Base-by-base conservation (phyloP, 2,797 vertebrate species). In the Columba guinea region DNA sequence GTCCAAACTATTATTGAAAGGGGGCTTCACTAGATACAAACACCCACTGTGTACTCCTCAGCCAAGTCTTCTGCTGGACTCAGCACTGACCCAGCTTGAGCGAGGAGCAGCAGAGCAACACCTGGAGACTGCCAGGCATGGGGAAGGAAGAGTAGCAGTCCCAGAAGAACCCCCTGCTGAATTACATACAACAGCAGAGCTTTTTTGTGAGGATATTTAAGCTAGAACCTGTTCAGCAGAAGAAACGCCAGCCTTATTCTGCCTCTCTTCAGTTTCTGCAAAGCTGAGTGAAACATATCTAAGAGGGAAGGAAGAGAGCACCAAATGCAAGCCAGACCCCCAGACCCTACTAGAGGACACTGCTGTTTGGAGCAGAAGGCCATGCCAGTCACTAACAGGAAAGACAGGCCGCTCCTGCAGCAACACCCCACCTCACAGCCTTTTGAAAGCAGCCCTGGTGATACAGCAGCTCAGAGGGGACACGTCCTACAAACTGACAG, bases 401-500 rank as follows among this genome's bases (percentile, higher is more conserved):
- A 81, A 73, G 63, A 28, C 71, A 21, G 14, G 28, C 28, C 58
- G 30, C 35, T 87, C 27, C 48, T 64, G 71, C 56, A 88, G 89
- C 69, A 64, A 7, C 9, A 56, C 4, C 23, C 17, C 30, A 46
- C 35, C 27, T 58, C 53, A 56, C 7, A 68, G 41, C 20, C 74
- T 93, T 75, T 88, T 67, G 49, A 73, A 79, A 73, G 67, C 59
- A 86, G 67, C 15, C 46, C 41, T 77, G 68, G 27, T 27, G 64
- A 71, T 11, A 27, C 7, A 84, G 52, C 52, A 90, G n/a, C 35
- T 65, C 56, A 0, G 63, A 56, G 41, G 15, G 27, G 68, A 67
- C 49, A 76, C 55, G 41, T 53, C n/a, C 60, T 34, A 70, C 30
- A 32, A 85, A 32, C 4, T 84, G 44, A 26, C 39, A 73, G 37